Evolutionary conservation across 2,113 vertebrate genomes (phyloP), one percentile per base, ranked within the genome.

Genomic region (Anolis sagrei): DNA sequence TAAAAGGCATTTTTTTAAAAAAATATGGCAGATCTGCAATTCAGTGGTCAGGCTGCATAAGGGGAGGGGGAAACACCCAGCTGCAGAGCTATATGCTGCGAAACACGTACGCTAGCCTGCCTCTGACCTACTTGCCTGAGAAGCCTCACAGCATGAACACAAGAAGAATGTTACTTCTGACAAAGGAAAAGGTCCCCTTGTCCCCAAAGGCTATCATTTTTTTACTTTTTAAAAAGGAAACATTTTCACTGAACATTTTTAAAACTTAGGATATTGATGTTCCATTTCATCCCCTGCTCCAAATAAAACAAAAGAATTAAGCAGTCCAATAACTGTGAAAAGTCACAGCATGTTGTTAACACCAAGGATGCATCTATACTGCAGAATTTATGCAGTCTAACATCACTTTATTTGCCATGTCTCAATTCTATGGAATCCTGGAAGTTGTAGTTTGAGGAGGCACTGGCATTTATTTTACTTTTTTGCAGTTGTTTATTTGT

Each of bases 121-220:
- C 88, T 87, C 58, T 93, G 84, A 92, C 92, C 83, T 91, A 91
- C 86, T 90, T 95, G 92, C 92, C 90, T 93, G 72, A 88, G 91
- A 90, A 90, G 74, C 86, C 86, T 86, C 73, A 73, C 80, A 90
- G 83, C n/a, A 76, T 83, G 54, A 49, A 91, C 83, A 89, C 82
- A 90, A 92, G 91, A 92, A 94, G 78, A 68, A 25, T 36, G 54
- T 3, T 62, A 74, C 62, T 44, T 79, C 74, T 23, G 68, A 77
- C 87, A 87, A 69, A 81, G 29, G 74, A 89, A 90, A n/a, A 23
- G 2, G 25, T 54, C 48, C 23, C 48, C 34, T 1, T 13, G 5
- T 13, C 27, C 88, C 89, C 84, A 84, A 54, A 51, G 85, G 27
- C 7, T 84, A 85, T 39, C 86, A 44, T 51, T 75, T 51, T 75